These are phyloP conservation scores for Lutraria rhynchaena DNA, from an alignment of 1,140 invertebrate species.

Conservation along the genomic window DNA sequence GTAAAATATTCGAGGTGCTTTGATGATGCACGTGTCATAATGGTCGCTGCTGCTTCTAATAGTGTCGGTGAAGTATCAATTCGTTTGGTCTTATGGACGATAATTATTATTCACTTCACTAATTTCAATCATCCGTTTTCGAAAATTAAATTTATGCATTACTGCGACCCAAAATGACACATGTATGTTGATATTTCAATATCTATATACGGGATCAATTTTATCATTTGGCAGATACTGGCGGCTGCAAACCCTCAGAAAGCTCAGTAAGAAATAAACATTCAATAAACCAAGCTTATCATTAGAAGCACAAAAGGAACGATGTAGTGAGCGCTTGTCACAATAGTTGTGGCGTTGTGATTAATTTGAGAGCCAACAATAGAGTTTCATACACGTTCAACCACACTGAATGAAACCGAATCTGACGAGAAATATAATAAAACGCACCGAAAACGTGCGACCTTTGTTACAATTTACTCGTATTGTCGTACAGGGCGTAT, in stretches of 20 bases:
- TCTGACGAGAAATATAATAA: slow-evolving; percentile 47
- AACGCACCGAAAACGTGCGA: slow-evolving; percentile 28
- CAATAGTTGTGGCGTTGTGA: slow-evolving; percentile 12
- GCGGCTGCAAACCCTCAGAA: slow-evolving; percentile 1
- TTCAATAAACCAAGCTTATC: slow-evolving; percentile 25
- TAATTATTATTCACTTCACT: too few species aligned
- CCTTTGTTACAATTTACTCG: slow-evolving; percentile 20
- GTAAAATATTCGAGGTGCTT: too few species aligned
- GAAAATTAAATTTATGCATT: too few species aligned
- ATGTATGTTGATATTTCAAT: too few species aligned
- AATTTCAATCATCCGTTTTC: too few species aligned
- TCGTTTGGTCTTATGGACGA: too few species aligned
- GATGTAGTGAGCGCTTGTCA: slow-evolving; percentile 20
- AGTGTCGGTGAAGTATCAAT: too few species aligned
- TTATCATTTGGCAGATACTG: slow-evolving; percentile 8
- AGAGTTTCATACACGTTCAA: slow-evolving; percentile 6
- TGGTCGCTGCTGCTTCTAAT: too few species aligned
- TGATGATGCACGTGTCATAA: too few species aligned
- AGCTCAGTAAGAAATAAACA: slow-evolving; percentile 16
- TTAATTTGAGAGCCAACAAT: slow-evolving; percentile 35
- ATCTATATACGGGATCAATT: too few species aligned
- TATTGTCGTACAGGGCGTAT: slow-evolving; percentile 25
- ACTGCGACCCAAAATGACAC: too few species aligned
- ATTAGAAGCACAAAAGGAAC: slow-evolving; percentile 13
- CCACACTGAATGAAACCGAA: slow-evolving; percentile 34